Evolutionary conservation across 2,797 vertebrate genomes (phyloP).

Genomic region (Anguilla megastoma): DNA sequence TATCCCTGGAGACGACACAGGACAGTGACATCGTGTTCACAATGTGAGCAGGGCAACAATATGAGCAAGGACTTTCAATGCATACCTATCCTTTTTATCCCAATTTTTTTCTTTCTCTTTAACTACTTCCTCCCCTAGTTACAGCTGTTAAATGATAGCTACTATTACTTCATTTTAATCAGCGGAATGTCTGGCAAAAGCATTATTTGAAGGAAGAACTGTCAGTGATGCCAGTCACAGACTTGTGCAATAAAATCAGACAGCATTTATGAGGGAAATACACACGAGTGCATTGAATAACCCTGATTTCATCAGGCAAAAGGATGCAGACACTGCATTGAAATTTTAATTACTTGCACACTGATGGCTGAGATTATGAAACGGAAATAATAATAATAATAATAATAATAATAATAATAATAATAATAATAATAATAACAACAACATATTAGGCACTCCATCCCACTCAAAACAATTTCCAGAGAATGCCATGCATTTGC

Average conservation of each 20-base stretch:
- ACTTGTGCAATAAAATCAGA: constrained; percentile 16
- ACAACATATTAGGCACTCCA: too few species aligned
- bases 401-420: too few species aligned
- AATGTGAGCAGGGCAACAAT: neutral
- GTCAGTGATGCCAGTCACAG: constrained; percentile 35
- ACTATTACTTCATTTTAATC: constrained; percentile 32
- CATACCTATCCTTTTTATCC: neutral
- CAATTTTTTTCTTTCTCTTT: constrained; percentile 16
- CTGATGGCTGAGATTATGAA: neutral
- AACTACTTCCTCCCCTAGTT: constrained; percentile 32
- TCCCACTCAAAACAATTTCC: too few species aligned
- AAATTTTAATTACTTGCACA: neutral
- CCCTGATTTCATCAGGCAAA: neutral
- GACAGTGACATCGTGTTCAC: neutral
- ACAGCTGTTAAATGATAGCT: constrained; percentile 34
- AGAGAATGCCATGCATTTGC: neutral
- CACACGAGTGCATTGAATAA: neutral
- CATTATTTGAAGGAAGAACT: constrained; percentile 30
- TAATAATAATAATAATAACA: too few species aligned
- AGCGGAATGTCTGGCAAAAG: constrained; percentile 39
- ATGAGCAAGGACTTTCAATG: neutral
- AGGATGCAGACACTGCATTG: neutral
- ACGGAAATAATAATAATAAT: too few species aligned
- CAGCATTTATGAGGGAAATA: neutral
- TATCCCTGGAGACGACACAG: constrained; percentile 60